Conservation (phyloP, 2,113 vertebrate species). For the Prionailurus bengalensis region DNA sequence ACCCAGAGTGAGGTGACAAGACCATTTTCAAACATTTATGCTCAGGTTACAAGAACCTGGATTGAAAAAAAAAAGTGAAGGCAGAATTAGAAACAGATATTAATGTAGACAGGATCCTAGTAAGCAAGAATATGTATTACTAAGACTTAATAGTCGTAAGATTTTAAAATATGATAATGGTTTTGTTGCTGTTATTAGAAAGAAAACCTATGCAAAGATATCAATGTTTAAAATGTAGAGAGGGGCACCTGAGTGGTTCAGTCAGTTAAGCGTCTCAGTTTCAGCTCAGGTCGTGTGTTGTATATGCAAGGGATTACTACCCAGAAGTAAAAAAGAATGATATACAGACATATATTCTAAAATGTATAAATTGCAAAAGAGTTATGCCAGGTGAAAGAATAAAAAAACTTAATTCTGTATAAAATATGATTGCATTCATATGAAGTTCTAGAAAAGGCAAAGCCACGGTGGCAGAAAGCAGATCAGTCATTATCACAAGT, state of each 20-base stretch:
- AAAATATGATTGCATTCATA: neutral
- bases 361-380: neutral
- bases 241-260: neutral
- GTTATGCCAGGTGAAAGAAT: neutral
- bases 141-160: neutral
- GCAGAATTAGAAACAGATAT: neutral
- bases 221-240: neutral
- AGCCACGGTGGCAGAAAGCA: neutral
- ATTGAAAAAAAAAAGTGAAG: neutral
- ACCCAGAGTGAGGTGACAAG: neutral
- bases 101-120: neutral
- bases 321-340: neutral
- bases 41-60: neutral
- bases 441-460: neutral
- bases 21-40: neutral
- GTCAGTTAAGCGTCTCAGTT: neutral
- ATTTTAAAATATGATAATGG: neutral
- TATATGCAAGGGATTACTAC: neutral
- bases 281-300: neutral
- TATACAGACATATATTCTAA: neutral
- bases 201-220: neutral
- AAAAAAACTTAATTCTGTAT: neutral
- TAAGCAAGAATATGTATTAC: neutral
- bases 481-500: neutral
- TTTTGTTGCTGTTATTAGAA: neutral